Evolutionary conservation across 2,888 invertebrate genomes (phyloP).

Genomic region (Dascillus cervinus): DNA sequence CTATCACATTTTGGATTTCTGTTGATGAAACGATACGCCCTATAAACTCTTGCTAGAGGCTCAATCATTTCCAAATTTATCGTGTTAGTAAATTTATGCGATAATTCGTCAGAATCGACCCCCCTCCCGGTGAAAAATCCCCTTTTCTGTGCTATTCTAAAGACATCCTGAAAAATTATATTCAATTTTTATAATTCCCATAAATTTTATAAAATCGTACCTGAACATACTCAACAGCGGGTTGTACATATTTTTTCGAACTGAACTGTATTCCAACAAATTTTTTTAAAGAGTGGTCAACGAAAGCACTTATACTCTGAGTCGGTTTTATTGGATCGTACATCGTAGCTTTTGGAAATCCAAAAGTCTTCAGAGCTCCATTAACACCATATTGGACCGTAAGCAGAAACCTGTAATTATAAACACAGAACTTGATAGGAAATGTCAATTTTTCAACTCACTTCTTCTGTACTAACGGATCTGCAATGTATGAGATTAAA

Average conservation of each 20-base stretch:
- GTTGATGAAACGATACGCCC: constrained; percentile 68
- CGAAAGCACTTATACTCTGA: constrained; percentile 61
- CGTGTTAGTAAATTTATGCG: constrained; percentile 68
- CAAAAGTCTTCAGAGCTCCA: constrained; percentile 66
- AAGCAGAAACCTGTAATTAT: constrained; percentile 59
- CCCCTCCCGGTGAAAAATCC: constrained; percentile 50
- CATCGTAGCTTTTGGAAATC: constrained; percentile 61
- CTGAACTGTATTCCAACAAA: constrained; percentile 65
- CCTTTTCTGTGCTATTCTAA: constrained; percentile 62
- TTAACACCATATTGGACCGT: constrained; percentile 66
- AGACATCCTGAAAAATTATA: constrained; percentile 53
- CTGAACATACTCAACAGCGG: constrained; percentile 63
- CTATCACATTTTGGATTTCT: constrained; percentile 65
- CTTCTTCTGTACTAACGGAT: constrained; percentile 69
- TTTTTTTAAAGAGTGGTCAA: constrained; percentile 60
- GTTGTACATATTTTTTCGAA: constrained; percentile 66
- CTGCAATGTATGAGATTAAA: constrained; percentile 64
- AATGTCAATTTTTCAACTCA: constrained; percentile 40
- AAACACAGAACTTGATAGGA: too few species aligned
- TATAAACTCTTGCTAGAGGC: constrained; percentile 72
- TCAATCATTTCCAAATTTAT: constrained; percentile 77
- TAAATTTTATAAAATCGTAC: constrained; percentile 31
- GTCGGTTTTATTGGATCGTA: constrained; percentile 62
- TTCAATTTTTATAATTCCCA: too few species aligned
- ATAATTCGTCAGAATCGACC: constrained; percentile 63